Evolutionary conservation across 37 sponge, comb jelly and placozoan species (phyloP).

Genomic region (Petrosia ficiformis): DNA sequence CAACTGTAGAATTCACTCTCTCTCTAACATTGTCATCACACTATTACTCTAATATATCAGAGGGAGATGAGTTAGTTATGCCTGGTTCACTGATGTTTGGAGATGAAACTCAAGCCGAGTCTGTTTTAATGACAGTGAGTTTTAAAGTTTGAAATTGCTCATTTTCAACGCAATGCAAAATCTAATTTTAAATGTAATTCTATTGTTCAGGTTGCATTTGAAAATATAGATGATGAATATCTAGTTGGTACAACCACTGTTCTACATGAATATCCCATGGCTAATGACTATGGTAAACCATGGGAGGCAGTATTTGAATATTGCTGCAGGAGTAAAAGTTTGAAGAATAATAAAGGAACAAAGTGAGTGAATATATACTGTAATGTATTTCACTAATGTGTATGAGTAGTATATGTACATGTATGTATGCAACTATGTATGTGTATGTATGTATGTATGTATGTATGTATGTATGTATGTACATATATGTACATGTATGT

Average conservation of each 20-base stretch:
- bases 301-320: conserved; percentile 71
- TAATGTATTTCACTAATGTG: neutral
- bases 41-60: conserved; percentile 20
- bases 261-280: conserved; percentile 46
- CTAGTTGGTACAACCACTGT: conserved; percentile 42
- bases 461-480: too few relatives aligned
- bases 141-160: conserved; percentile 4
- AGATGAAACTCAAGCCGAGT: conserved; percentile 22
- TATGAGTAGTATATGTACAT: too few relatives aligned
- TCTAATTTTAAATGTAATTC: neutral
- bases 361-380: conserved; percentile 20
- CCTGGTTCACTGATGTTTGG: conserved; percentile 50
- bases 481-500: too few relatives aligned
- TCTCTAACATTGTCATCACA: conserved; percentile 39
- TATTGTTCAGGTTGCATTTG: conserved; percentile 2
- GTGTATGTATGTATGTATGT: too few relatives aligned
- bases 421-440: too few relatives aligned
- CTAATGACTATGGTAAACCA: conserved; percentile 50
- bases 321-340: conserved; percentile 67
- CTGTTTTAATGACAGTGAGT: conserved; percentile 2
- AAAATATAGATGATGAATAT: conserved; percentile 18
- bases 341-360: conserved; percentile 65
- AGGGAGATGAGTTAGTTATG: conserved; percentile 1
- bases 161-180: too few relatives aligned
- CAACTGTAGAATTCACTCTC: conserved; percentile 55